Conservation (phyloP, 2,797 vertebrate species). For the Poecile montanus region DNA sequence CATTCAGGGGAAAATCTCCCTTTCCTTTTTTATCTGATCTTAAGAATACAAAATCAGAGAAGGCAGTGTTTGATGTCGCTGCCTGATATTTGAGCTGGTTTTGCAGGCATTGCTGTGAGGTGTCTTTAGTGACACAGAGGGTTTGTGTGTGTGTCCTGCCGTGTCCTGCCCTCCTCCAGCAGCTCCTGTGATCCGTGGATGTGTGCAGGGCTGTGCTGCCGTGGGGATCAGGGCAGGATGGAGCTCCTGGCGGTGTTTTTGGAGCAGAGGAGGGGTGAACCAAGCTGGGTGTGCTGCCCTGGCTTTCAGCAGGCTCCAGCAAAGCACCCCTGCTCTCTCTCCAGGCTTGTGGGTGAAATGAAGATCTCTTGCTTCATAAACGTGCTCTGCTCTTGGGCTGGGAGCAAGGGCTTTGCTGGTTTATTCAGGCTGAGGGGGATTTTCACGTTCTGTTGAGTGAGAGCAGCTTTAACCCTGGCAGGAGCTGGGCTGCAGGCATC, state of each 20-base stretch:
- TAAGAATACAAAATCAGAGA: background rate
- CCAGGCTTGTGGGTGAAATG: background rate
- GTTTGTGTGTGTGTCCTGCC: background rate
- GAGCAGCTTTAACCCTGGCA: background rate
- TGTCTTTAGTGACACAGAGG: background rate
- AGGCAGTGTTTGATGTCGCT: background rate
- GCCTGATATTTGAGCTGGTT: background rate
- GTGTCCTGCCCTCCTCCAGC: background rate
- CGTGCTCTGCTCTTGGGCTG: background rate
- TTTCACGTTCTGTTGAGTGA: background rate
- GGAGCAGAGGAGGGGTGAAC: background rate
- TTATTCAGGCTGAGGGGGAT: background rate
- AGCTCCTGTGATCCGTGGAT: fast-evolving
- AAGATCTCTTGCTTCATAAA: background rate
- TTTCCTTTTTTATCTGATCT: background rate
- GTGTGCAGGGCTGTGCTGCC: background rate
- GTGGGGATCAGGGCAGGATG: background rate
- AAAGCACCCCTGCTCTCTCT: background rate
- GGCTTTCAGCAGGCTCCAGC: background rate
- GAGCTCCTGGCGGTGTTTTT: fast-evolving
- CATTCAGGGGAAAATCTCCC: background rate
- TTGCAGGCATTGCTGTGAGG: background rate
- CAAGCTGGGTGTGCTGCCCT: background rate
- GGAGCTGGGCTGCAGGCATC: background rate
- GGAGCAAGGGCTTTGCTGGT: background rate